Evolutionary conservation across 2,888 invertebrate species (phyloP).

Genomic region (Agriopis aurantiaria): DNA sequence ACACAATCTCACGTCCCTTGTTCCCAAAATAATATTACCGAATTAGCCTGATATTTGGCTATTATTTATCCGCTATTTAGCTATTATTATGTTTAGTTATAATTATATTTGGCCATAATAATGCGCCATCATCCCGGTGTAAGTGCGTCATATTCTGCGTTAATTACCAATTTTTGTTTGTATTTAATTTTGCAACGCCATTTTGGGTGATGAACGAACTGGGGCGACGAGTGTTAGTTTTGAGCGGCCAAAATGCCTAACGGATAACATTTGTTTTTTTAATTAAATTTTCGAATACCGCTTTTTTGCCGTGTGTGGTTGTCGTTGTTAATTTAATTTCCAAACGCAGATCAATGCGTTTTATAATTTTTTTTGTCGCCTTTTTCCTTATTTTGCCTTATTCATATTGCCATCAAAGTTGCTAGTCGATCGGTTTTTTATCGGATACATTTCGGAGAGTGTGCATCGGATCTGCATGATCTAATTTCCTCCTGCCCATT

Average conservation of each 20-base stretch:
- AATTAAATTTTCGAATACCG: constrained; percentile 5
- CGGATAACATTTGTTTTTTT: constrained; percentile 4
- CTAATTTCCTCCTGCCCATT: too few species aligned
- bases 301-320: background rate
- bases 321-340: too few species aligned
- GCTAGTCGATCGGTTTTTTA: too few species aligned
- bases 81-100: constrained; percentile 16
- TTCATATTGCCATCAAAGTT: too few species aligned
- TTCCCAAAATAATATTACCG: constrained; percentile 20
- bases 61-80: constrained; percentile 19
- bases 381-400: too few species aligned
- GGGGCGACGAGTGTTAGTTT: background rate
- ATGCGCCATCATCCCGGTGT: constrained; percentile 13
- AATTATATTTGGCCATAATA: constrained; percentile 16
- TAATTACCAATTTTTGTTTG: constrained; percentile 34
- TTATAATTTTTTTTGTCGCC: too few species aligned
- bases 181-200: constrained; percentile 19
- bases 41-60: constrained; percentile 18
- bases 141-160: constrained; percentile 1
- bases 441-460: too few species aligned
- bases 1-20: constrained; percentile 17
- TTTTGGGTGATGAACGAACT: constrained; percentile 14
- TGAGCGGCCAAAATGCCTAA: constrained; percentile 3
- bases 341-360: too few species aligned
- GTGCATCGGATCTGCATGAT: too few species aligned